Conservation (phyloP, 2,888 invertebrate genomes). For the Polia nebulosa region DNA sequence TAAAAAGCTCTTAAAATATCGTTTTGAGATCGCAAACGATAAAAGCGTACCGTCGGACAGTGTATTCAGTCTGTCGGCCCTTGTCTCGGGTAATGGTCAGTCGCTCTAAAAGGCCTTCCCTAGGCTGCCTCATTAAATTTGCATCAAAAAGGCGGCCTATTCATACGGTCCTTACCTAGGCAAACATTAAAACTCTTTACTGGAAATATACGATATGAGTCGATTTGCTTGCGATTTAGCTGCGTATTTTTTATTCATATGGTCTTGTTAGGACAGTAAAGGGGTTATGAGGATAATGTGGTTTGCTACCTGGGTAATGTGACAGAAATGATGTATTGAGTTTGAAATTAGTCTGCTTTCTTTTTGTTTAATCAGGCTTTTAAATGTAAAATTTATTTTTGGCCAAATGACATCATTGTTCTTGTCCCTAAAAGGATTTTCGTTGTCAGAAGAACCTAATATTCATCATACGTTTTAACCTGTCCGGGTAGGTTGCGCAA, state of each 20-base stretch:
- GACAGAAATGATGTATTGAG: constrained; percentile 9
- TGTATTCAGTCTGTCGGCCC: constrained; percentile 78
- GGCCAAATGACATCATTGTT: background rate
- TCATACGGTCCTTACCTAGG: constrained; percentile 76
- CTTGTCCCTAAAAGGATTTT: background rate
- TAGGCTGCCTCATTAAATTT: constrained; percentile 85
- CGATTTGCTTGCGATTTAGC: constrained; percentile 56
- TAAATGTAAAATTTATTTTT: background rate
- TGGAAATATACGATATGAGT: constrained; percentile 59
- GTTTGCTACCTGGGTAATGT: constrained; percentile 17
- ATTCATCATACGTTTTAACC: background rate
- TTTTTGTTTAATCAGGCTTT: constrained; percentile 17
- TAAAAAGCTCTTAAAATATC: constrained; percentile 49
- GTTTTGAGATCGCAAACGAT: constrained; percentile 55
- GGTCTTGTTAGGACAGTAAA: constrained; percentile 1
- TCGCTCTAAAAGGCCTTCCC: constrained; percentile 78
- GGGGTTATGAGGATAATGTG: constrained; percentile 25
- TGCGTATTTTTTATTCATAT: constrained; percentile 39
- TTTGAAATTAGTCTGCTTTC: background rate
- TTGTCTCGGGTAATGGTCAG: constrained; percentile 86
- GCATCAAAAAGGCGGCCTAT: constrained; percentile 81
- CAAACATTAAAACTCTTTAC: constrained; percentile 71
- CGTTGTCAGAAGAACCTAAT: background rate
- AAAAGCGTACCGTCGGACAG: constrained; percentile 72
- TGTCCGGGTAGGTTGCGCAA: background rate